Conservation (phyloP, 2,888 invertebrate species). For the Tipula vernalis region DNA sequence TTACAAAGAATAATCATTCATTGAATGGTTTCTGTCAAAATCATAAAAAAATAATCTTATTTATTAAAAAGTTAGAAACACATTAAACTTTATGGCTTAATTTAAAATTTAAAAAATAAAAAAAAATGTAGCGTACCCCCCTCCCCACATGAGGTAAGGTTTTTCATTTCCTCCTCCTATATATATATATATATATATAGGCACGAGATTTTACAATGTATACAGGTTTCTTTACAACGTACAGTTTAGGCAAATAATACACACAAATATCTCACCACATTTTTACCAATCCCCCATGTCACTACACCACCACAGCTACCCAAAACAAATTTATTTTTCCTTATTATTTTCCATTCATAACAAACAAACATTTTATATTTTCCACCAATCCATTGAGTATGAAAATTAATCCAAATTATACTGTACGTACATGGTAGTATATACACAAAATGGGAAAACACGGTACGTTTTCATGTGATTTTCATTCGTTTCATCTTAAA, state of each 20-base stretch:
- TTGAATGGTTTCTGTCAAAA: constrained; percentile 4
- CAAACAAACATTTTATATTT: neutral
- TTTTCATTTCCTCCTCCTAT: neutral
- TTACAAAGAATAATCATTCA: constrained; percentile 4
- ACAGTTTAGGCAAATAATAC: neutral
- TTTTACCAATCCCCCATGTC: neutral
- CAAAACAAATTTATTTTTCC: neutral
- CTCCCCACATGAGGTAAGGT: too few relatives aligned
- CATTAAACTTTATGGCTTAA: neutral
- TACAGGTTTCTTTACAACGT: neutral
- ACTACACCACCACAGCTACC: neutral
- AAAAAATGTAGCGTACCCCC: neutral
- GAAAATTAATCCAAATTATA: neutral
- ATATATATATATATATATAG: neutral
- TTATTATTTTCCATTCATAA: neutral
- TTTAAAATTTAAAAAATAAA: neutral
- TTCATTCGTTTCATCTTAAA: neutral
- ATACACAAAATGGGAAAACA: neutral
- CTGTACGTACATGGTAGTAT: too few relatives aligned
- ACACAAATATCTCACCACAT: neutral
- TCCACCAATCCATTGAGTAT: neutral
- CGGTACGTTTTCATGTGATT: neutral
- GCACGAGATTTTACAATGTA: neutral
- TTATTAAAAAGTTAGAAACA: neutral
- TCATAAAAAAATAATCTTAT: neutral